Conservation (phyloP, 2,113 vertebrate genomes). For the Oostethus manadensis region DNA sequence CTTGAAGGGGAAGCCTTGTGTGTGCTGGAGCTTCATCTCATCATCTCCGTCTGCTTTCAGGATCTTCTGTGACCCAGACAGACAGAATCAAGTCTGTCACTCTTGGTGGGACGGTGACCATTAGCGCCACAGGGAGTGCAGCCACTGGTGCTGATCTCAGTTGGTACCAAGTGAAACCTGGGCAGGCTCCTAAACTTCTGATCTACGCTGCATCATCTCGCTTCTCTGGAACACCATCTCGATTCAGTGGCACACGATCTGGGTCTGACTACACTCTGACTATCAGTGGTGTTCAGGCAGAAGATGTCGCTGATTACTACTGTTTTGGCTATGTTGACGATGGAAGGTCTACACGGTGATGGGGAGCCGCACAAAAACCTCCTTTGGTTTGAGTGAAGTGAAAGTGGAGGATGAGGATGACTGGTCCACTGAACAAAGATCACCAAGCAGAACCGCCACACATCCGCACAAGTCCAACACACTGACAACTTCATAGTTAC, state of each 20-base stretch:
- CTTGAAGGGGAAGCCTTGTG: too few species aligned
- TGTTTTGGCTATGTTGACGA: constrained; percentile 22
- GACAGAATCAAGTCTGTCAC: constrained; percentile 30
- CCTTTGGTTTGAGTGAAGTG: constrained; percentile 4
- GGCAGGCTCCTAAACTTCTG: constrained; percentile 54
- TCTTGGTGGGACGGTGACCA: constrained; percentile 30
- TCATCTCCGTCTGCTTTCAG: constrained; percentile 18
- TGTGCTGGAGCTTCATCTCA: too few species aligned
- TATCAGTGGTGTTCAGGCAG: constrained; percentile 26
- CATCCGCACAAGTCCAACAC: not conserved
- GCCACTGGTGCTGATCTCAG: constrained; percentile 8
- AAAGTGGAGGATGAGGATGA: not conserved
- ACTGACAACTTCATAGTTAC: too few species aligned
- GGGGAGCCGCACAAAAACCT: constrained; percentile 54
- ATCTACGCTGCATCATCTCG: accelerated
- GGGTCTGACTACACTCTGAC: constrained; percentile 44
- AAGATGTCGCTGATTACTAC: constrained; percentile 52
- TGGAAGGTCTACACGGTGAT: constrained; percentile 46
- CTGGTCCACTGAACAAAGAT: not conserved
- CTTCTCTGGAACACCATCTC: constrained; percentile 15
- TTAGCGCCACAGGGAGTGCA: constrained; percentile 32
- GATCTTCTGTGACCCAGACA: constrained; percentile 39
- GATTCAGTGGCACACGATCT: constrained; percentile 49
- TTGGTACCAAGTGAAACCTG: constrained; percentile 60
- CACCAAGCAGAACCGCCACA: not conserved